A percentile compares a stretch with the other conserved stretches of the same genome.
Conservation (phyloP, 2,888 invertebrate genomes). For the Himalopsyche anomala region DNA sequence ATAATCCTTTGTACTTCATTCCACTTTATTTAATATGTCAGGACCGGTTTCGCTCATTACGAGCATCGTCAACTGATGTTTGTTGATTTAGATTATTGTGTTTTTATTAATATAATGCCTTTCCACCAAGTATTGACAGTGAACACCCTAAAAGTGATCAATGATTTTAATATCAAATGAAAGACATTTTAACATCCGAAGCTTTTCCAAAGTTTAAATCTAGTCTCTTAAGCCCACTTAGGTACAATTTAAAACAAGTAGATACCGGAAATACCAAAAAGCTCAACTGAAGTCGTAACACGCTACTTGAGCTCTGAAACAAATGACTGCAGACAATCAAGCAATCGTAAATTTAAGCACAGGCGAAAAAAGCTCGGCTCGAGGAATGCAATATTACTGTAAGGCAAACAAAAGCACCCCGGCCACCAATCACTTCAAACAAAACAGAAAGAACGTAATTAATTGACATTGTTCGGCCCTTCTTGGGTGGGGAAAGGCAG, state of each 20-base stretch:
- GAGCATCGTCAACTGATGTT: too few relatives aligned
- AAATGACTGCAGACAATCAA: slow-evolving; percentile 34
- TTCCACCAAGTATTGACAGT: too few relatives aligned
- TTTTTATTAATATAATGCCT: too few relatives aligned
- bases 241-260: neutral
- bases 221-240: neutral
- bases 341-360: slow-evolving; percentile 31
- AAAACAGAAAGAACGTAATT: slow-evolving; percentile 63
- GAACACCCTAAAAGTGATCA: too few relatives aligned
- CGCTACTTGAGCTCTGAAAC: neutral
- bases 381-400: slow-evolving; percentile 56
- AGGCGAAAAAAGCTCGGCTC: slow-evolving; percentile 29
- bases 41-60: too few relatives aligned
- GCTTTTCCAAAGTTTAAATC: too few relatives aligned
- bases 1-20: too few relatives aligned
- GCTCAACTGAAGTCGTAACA: neutral
- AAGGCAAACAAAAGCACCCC: slow-evolving; percentile 56
- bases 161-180: too few relatives aligned
- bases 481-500: neutral
- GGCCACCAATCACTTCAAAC: slow-evolving; percentile 59
- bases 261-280: neutral
- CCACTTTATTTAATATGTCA: too few relatives aligned
- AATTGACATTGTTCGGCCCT: slow-evolving; percentile 52
- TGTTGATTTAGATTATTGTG: too few relatives aligned
- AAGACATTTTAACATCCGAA: too few relatives aligned